Percentiles rank a stretch among this genome's conserved stretches.
phyloP scores from a whole-genome alignment of 2,113 vertebrate genomes.

The Gavia stellata region DNA sequence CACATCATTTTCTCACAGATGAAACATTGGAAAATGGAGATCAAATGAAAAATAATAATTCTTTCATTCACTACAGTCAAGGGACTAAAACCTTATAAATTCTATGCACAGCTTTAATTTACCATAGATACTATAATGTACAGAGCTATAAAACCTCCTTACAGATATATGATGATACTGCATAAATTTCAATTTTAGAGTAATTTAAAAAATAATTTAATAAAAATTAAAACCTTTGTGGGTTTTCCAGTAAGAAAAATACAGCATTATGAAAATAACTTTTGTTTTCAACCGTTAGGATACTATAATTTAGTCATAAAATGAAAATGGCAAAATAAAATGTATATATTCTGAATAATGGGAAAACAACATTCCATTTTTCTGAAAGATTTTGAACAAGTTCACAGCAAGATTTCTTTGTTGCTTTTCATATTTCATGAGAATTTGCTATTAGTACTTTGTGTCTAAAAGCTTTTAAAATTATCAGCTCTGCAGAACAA shows the following conservation, averaged over 20 bases:
- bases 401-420: not conserved
- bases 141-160: not conserved
- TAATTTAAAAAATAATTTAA: not conserved
- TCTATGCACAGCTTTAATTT: conserved; percentile 1
- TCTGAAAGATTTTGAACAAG: not conserved
- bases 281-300: conserved; percentile 17
- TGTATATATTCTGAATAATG: not conserved
- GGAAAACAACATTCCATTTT: not conserved
- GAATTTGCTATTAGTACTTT: not conserved
- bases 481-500: not conserved
- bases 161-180: not conserved
- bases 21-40: not conserved
- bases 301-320: not conserved
- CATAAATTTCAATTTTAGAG: not conserved
- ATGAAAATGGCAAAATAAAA: conserved; percentile 29
- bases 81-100: not conserved
- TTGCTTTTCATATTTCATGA: not conserved
- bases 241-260: not conserved
- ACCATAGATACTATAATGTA: not conserved
- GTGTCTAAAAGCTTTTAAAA: not conserved
- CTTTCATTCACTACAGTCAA: not conserved
- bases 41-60: not conserved
- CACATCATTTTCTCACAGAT: not conserved
- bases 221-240: not conserved
- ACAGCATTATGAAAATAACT: not conserved